Base-by-base conservation (phyloP, 2,113 vertebrate genomes). In the Bungarus multicinctus region DNA sequence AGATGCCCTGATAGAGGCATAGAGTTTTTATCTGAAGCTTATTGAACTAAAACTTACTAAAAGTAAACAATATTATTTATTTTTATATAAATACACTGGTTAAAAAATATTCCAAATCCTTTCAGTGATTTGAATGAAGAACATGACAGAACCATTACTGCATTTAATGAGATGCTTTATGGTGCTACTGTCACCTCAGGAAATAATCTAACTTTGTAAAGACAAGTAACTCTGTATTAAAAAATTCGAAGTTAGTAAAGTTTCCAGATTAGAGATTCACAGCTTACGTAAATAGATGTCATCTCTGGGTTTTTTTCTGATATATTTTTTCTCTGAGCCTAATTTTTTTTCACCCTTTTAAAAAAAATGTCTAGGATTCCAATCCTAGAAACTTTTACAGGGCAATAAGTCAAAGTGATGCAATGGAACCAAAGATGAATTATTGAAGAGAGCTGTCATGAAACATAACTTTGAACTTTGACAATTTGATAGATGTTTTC, bases 121-220 rank as follows among this genome's bases (percentile, higher is more conserved):
- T 5, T 64, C 60, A 43, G 43, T 87, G 50, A 45, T 47, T 22
- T 30, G 50, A 91, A 27, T 60, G 88, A 57, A 88, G 60, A 4
- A 53, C 47, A 50, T 55, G 85, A 93, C 23, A 96, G 88, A 95
- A 94, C 74, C 45, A 69, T 55, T 93, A 86, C 94, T 96, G 88
- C 89, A 95, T 94, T 90, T 92, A 52, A 94, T 45, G 10, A 85
- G 88, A 45, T 1, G 52, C 39, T 57, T 47, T 88, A 25, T 16
- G 53, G 11, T 81, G 91, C n/a, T 88, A 14, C 34, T 30, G n/a
- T 39, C 43, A 1, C n/a, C 27, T 23, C 6, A 55, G 69, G 88
- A 47, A 69, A 90, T 92, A 92, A 95, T 90, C 45, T 91, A 90
- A 93, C 94, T 95, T 93, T 89, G 87, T 91, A 58, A 96, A 96